Percentiles rank a stretch among this genome's conserved stretches.
Evolutionary conservation across 2,797 vertebrate genomes (phyloP).

Genomic region (Triplophysa yarkandensis): DNA sequence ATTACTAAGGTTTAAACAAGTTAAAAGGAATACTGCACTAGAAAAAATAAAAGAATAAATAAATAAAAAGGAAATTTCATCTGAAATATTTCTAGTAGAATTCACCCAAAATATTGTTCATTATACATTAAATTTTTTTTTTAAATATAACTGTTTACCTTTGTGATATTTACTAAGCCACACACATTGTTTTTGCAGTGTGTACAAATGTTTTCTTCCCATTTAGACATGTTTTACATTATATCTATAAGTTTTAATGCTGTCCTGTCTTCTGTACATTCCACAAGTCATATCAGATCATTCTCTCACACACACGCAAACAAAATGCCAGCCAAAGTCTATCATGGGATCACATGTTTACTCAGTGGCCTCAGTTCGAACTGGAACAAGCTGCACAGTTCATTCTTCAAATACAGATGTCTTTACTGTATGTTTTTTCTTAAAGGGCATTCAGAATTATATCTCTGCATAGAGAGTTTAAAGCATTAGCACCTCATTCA

Average conservation of each 20-base stretch:
- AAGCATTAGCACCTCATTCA: background rate
- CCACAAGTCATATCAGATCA: slow-evolving; percentile 34
- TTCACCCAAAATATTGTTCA: too few species aligned
- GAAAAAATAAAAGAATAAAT: too few species aligned
- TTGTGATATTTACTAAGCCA: too few species aligned
- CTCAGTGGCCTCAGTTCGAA: slow-evolving; percentile 50
- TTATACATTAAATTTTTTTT: too few species aligned
- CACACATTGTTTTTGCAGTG: too few species aligned
- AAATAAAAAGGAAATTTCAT: too few species aligned
- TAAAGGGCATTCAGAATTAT: slow-evolving; percentile 17
- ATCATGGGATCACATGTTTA: slow-evolving; percentile 47
- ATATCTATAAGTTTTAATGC: background rate
- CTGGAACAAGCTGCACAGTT: slow-evolving; percentile 43
- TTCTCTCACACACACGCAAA: slow-evolving; percentile 8
- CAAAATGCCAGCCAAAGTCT: slow-evolving; percentile 45
- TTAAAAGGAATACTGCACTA: too few species aligned
- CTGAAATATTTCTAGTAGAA: too few species aligned
- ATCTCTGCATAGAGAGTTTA: background rate
- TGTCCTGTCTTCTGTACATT: slow-evolving; percentile 5
- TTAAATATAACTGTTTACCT: too few species aligned
- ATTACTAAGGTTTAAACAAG: too few species aligned
- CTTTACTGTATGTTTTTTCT: background rate
- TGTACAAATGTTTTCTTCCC: too few species aligned
- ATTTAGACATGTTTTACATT: too few species aligned
- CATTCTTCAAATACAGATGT: slow-evolving; percentile 36